Conservation (phyloP, 2,888 invertebrate species). For the Acrocyrtus sp. region DNA sequence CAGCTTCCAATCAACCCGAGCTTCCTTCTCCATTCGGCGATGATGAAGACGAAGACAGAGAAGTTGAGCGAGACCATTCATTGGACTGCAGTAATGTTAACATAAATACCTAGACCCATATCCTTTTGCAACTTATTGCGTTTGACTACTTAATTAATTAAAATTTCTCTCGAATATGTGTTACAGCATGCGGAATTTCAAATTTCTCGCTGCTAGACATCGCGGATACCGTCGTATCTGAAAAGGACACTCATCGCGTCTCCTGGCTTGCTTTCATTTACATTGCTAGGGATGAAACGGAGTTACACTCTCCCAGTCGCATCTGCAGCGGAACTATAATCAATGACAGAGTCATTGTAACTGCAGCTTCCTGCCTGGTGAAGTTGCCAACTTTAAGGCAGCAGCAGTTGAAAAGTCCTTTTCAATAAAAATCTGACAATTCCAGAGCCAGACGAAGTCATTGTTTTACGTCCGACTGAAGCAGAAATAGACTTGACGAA, state of each 20-base stretch:
- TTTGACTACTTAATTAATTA: neutral
- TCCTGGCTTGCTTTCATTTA: conserved; percentile 11
- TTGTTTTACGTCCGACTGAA: neutral
- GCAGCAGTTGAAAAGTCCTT: neutral
- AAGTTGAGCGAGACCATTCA: neutral
- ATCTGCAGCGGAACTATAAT: conserved; percentile 36
- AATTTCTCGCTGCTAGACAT: neutral
- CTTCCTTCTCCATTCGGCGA: neutral
- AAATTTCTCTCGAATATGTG: neutral
- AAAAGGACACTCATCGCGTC: too few species aligned
- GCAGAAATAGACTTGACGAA: neutral
- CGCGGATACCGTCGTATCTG: too few species aligned
- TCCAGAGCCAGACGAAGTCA: neutral
- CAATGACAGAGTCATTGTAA: conserved; percentile 29
- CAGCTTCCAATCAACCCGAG: neutral
- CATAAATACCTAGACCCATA: neutral
- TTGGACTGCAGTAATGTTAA: conserved; percentile 22
- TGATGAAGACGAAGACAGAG: neutral
- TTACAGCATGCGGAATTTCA: conserved; percentile 12
- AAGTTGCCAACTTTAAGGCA: neutral
- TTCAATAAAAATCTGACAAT: neutral
- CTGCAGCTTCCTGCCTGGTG: conserved; percentile 17
- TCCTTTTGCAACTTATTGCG: neutral
- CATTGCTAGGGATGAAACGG: neutral
- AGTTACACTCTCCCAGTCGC: neutral